Evolutionary conservation across 35 echinoderm and acorn worm species (phyloP).

Genomic region (Apostichopus japonicus): DNA sequence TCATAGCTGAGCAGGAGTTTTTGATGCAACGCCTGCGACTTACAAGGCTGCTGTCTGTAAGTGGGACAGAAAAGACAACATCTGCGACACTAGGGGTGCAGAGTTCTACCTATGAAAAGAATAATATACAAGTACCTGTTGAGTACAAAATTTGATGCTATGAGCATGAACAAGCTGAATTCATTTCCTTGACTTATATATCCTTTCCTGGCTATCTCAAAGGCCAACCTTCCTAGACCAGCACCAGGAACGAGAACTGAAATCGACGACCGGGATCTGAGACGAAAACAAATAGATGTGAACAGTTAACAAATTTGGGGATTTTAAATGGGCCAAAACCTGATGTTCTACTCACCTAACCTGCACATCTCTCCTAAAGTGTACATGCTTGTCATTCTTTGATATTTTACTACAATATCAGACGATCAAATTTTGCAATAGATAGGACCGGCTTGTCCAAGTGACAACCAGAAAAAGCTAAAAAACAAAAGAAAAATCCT

Average conservation of each 20-base stretch:
- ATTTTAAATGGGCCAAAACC: neutral
- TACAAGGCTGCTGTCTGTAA: too few relatives aligned
- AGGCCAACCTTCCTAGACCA: constrained; percentile 88
- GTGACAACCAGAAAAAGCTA: neutral
- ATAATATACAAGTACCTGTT: constrained; percentile 64
- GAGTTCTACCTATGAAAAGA: too few relatives aligned
- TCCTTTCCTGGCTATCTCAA: constrained; percentile 91
- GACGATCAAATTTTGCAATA: neutral
- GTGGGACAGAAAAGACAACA: too few relatives aligned
- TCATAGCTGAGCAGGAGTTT: too few relatives aligned
- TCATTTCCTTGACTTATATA: constrained; percentile 97
- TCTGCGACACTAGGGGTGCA: too few relatives aligned
- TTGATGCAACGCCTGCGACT: too few relatives aligned
- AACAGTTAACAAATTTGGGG: constrained; percentile 1
- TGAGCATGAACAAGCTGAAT: constrained; percentile 97
- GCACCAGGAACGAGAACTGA: constrained; percentile 94
- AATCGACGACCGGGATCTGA: neutral
- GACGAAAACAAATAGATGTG: neutral
- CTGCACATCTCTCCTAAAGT: too few relatives aligned
- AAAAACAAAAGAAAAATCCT: neutral
- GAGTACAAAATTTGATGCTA: constrained; percentile 94
- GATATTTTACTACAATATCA: neutral
- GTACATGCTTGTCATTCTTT: too few relatives aligned
- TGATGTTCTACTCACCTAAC: neutral
- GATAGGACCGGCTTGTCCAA: neutral